Conservation (phyloP, 2,888 invertebrate genomes). For the Synergus laeviventris region DNA sequence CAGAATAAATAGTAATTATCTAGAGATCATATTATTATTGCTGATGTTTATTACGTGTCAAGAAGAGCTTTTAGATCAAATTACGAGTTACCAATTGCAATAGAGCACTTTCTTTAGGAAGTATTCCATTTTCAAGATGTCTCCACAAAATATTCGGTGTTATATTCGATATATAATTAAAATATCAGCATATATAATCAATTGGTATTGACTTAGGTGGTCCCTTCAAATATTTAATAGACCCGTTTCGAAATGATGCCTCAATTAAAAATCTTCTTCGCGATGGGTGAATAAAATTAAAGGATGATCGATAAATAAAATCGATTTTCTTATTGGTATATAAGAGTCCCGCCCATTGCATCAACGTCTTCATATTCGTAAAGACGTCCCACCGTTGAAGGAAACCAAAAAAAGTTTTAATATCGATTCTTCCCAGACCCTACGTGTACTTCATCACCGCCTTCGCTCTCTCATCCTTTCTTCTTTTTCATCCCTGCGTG, state of each 20-base stretch:
- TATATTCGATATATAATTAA: no score
- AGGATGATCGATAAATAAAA: conserved; percentile 14
- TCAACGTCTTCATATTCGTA: background rate
- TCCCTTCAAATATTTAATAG: background rate
- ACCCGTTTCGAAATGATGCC: background rate
- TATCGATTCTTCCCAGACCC: background rate
- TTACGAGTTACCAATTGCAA: background rate
- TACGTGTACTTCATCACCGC: background rate
- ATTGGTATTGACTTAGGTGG: background rate
- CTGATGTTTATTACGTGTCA: conserved; percentile 9
- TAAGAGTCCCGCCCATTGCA: conserved; percentile 5
- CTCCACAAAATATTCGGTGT: no score
- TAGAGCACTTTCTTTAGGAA: background rate
- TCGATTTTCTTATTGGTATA: conserved; percentile 8
- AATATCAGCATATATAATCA: no score
- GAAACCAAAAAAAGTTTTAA: conserved; percentile 5
- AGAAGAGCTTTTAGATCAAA: conserved; percentile 19
- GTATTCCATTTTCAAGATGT: background rate
- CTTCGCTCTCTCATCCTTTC: no score
- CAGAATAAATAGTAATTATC: conserved; percentile 30
- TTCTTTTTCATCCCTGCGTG: background rate
- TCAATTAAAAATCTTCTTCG: background rate
- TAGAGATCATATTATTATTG: conserved; percentile 38
- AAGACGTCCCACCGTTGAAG: background rate
- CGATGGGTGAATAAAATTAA: background rate